Evolutionary conservation across 2,888 invertebrate species (phyloP), one percentile per base, ranked within the genome.

Genomic region (Thumatha senex): DNA sequence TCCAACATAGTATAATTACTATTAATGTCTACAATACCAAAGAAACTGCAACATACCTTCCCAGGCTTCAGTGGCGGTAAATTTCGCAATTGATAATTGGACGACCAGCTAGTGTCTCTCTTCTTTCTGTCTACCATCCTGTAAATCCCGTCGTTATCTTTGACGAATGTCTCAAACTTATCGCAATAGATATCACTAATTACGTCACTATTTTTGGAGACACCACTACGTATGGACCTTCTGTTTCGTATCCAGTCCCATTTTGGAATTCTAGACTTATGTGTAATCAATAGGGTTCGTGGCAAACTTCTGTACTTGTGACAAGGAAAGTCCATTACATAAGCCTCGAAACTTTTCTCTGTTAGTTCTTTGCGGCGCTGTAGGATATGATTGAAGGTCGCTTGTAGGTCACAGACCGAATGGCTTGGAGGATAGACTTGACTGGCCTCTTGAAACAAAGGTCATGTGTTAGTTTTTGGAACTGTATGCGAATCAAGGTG

Each of bases 401-500:
- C 73, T 45, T 70, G 56, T 18, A 84, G 58, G 57, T 84, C 78
- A 50, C 84, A 85, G 2, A 82, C 61, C 50, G 44, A 15, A 39
- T 36, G 67, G 40, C 29, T 56, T 39, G 61, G 71, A 48, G 58
- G 55, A 46, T 51, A 58, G 14, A 58, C 11, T 36, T 77, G 74
- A 70, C 65, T 39, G 63, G 72, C 74, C 84, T 86, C 86, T 86
- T 85, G 84, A 83, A 83, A 75, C 72, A 75, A 83, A 83, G 56
- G 64, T 49, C 36, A 49, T 49, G 68, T 53, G 67, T 74, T 68
- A 74, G 43, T 63, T 59, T 61, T 46, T n/a, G n/a, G n/a, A n/a
- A n/a, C n/a, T n/a, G n/a, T n/a, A n/a, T n/a, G n/a, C n/a, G n/a
- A n/a, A n/a, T n/a, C n/a, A n/a, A n/a, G n/a, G n/a, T n/a, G n/a